Evolutionary conservation across 2,113 vertebrate genomes (phyloP).

Genomic region (Rhodinocichla rosea): DNA sequence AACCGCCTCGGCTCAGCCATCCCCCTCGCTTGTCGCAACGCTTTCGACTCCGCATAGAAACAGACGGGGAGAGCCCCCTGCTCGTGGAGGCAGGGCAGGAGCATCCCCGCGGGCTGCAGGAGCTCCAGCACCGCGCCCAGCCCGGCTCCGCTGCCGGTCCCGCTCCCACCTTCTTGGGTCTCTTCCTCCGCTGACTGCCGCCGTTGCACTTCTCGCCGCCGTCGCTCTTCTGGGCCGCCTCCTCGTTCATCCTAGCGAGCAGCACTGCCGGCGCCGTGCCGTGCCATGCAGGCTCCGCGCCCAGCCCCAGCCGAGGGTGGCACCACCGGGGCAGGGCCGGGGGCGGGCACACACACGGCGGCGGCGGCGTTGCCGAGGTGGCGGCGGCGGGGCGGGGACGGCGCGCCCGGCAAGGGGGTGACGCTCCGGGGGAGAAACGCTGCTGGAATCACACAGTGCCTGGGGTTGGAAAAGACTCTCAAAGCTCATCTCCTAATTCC

Average conservation of each 20-base stretch:
- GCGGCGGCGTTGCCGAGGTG: constrained; percentile 83
- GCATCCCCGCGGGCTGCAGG: neutral
- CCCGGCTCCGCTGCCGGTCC: neutral
- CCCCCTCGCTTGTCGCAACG: neutral
- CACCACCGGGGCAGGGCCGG: neutral
- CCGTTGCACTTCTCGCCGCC: constrained; percentile 87
- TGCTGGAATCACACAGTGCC: accelerated
- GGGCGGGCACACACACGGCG: constrained; percentile 54
- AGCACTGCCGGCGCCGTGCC: neutral
- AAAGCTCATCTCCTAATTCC: neutral
- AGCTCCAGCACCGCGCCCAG: neutral
- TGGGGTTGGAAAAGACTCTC: neutral
- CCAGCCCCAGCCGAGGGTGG: neutral
- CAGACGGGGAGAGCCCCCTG: neutral
- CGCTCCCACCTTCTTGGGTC: constrained; percentile 88
- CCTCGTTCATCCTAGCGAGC: constrained; percentile 73
- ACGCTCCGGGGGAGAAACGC: neutral
- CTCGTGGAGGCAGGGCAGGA: neutral
- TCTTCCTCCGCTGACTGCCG: constrained; percentile 81
- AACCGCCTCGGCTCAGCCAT: neutral
- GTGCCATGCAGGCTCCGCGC: constrained; percentile 58
- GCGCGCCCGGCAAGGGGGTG: neutral
- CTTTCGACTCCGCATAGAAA: neutral
- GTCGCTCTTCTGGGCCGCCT: constrained; percentile 86
- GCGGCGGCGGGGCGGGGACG: constrained; percentile 6